Percentiles rank a stretch among this genome's conserved stretches.
Evolutionary conservation across 2,113 vertebrate genomes (phyloP).

Genomic region (Ageneiosus marmoratus): DNA sequence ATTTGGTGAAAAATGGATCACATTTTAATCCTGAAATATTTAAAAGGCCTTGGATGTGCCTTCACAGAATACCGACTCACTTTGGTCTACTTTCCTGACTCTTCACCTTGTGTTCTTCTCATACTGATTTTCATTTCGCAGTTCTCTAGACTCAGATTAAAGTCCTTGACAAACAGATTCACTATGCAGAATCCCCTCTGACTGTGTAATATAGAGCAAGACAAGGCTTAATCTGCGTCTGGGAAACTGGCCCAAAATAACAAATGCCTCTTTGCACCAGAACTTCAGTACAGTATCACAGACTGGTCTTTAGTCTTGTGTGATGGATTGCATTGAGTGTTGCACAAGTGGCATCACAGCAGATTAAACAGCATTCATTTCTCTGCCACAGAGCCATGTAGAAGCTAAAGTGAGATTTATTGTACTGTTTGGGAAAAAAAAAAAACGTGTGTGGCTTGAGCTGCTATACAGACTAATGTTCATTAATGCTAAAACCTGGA

Average conservation of each 20-base stretch:
- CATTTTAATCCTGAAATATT: constrained; percentile 58
- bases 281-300: constrained; percentile 13
- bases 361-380: constrained; percentile 36
- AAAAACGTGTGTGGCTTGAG: background rate
- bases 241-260: constrained; percentile 22
- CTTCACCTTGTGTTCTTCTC: constrained; percentile 1
- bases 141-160: constrained; percentile 22
- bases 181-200: constrained; percentile 28
- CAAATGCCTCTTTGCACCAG: constrained; percentile 24
- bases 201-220: constrained; percentile 21
- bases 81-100: constrained; percentile 3
- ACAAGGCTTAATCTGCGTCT: constrained; percentile 26
- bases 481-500: constrained; percentile 38
- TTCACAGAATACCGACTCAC: constrained; percentile 29
- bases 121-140: constrained; percentile 2
- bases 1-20: constrained; percentile 42
- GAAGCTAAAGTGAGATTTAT: constrained; percentile 38
- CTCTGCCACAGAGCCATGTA: constrained; percentile 29
- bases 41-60: constrained; percentile 21
- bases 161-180: constrained; percentile 24
- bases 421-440: constrained; percentile 22
- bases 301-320: constrained; percentile 1
- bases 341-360: constrained; percentile 10
- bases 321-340: constrained; percentile 11
- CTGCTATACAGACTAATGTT: constrained; percentile 15